phyloP scores from a whole-genome alignment of 2,113 vertebrate genomes.

The Hoplias malabaricus region DNA sequence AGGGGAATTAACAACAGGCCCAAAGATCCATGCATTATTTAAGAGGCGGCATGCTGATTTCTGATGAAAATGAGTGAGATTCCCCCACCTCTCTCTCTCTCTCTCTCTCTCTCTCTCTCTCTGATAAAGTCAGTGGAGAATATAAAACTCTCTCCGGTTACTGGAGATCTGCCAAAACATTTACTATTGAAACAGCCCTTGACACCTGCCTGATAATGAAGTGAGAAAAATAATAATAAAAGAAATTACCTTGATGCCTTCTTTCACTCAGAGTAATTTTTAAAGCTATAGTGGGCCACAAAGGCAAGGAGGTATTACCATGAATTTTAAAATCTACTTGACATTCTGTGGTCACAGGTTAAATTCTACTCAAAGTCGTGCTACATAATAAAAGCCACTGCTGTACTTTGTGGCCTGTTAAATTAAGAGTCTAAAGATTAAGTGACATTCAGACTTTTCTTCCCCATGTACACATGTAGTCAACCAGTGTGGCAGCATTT shows the following conservation, averaged over 20 bases:
- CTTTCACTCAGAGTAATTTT: constrained; percentile 35
- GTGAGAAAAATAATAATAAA: constrained; percentile 47
- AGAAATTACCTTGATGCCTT: constrained; percentile 18
- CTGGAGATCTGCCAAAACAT: constrained; percentile 71
- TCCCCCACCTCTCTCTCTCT: constrained; percentile 1
- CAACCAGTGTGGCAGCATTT: no score
- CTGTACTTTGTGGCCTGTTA: background rate
- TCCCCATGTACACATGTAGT: no score
- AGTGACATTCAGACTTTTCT: background rate
- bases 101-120: background rate
- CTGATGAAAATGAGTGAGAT: constrained; percentile 72
- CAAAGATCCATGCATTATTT: constrained; percentile 80
- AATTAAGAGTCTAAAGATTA: background rate
- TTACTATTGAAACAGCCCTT: constrained; percentile 80
- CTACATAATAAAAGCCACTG: background rate
- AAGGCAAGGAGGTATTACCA: background rate
- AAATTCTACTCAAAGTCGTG: background rate
- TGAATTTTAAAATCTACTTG: constrained; percentile 20
- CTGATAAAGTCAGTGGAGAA: constrained; percentile 79
- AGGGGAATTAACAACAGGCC: constrained; percentile 60
- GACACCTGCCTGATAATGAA: constrained; percentile 72
- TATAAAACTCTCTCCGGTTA: constrained; percentile 78
- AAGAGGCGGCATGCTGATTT: constrained; percentile 76
- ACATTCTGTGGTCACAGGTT: constrained; percentile 4
- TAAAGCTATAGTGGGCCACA: constrained; percentile 1